phyloP scores from a whole-genome alignment of 2,797 vertebrate species.

The Onychomys torridus region DNA sequence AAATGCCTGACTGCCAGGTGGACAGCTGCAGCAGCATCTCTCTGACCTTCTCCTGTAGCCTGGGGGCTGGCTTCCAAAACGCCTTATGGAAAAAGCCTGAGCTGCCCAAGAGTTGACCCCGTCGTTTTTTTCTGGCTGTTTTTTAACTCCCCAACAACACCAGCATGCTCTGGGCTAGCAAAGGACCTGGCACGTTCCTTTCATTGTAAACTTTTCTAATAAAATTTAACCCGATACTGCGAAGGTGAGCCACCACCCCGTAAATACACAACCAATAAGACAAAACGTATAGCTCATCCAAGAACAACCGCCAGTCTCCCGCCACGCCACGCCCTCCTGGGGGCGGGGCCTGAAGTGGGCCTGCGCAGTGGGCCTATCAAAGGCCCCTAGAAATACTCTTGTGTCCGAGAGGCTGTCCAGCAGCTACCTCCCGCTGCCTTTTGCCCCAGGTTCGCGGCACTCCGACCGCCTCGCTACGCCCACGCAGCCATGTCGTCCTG shows the following conservation, averaged over 20 bases:
- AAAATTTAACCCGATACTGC: neutral
- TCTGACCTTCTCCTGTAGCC: neutral
- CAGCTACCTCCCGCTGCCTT: rapidly evolving
- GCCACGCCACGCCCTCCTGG: neutral
- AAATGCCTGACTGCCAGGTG: no score
- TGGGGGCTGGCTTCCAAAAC: neutral
- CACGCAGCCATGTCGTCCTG: conserved; percentile 86
- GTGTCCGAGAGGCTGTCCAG: neutral
- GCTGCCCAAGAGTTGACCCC: neutral
- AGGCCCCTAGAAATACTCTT: rapidly evolving
- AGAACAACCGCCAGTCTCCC: rapidly evolving
- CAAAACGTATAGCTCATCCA: no score
- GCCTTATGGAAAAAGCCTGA: neutral
- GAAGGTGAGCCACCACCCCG: no score
- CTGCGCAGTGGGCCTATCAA: neutral
- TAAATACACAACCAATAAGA: rapidly evolving
- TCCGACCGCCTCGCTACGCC: no score
- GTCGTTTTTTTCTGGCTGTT: no score
- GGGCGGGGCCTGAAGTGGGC: neutral
- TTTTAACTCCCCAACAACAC: no score
- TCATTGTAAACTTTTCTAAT: neutral
- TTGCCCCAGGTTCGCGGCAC: neutral
- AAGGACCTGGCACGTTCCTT: neutral
- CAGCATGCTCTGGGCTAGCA: neutral
- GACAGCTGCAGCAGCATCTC: neutral